Evolutionary conservation across 2,113 vertebrate genomes (phyloP).

Genomic region (Peromyscus polionotus): DNA sequence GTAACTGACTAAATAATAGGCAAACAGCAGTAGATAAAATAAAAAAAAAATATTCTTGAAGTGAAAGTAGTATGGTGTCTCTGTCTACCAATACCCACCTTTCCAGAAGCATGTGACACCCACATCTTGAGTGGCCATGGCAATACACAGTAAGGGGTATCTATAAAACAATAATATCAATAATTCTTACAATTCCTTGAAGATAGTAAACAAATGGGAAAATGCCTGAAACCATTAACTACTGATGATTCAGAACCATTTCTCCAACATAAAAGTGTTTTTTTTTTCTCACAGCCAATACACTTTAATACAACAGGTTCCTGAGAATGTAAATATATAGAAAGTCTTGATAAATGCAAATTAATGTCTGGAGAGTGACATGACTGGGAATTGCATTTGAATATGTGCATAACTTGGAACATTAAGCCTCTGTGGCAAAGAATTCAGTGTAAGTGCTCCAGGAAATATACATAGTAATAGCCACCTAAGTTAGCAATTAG

Average conservation of each 20-base stretch:
- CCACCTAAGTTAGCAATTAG: neutral
- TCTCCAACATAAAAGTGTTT: neutral
- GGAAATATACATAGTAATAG: neutral
- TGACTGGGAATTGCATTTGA: neutral
- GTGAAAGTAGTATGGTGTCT: neutral
- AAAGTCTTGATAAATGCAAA: neutral
- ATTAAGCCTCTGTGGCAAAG: neutral
- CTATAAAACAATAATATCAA: neutral
- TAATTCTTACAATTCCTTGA: neutral
- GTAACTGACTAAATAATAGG: neutral
- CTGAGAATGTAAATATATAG: neutral
- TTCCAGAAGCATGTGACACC: neutral
- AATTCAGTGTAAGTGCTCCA: neutral
- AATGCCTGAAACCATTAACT: neutral
- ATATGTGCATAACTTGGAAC: neutral
- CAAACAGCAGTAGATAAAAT: neutral
- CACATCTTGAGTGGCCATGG: neutral
- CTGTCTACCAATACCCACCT: neutral
- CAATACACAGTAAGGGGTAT: neutral
- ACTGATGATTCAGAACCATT: neutral
- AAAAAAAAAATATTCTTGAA: neutral
- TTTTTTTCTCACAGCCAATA: neutral
- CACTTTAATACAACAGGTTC: neutral
- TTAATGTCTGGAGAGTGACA: neutral
- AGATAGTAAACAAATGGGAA: neutral